phyloP scores from a whole-genome alignment of 2,797 vertebrate genomes.

The Syngnathus rostellatus region DNA sequence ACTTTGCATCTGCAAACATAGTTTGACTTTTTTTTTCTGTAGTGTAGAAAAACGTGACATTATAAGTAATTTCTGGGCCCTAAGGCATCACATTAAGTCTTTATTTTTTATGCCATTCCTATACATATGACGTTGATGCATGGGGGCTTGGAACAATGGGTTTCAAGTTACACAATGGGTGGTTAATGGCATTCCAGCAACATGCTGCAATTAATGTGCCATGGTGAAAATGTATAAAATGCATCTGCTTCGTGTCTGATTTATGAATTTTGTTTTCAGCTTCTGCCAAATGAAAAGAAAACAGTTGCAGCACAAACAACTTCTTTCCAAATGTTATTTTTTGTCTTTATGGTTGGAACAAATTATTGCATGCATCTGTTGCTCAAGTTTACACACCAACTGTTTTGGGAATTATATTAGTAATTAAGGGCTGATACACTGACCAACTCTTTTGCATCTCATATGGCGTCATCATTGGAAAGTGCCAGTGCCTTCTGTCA shows the following conservation, averaged over 20 bases:
- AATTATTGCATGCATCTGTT: slow-evolving; percentile 12
- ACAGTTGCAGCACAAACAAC: neutral
- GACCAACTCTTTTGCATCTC: slow-evolving; percentile 34
- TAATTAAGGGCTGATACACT: slow-evolving; percentile 28
- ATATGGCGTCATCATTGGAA: slow-evolving; percentile 46
- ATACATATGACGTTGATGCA: neutral
- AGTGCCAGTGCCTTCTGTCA: slow-evolving; percentile 42
- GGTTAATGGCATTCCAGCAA: slow-evolving; percentile 36
- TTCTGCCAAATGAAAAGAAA: neutral
- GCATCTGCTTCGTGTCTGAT: neutral
- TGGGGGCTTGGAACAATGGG: slow-evolving; percentile 21
- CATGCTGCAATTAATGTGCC: slow-evolving; percentile 10
- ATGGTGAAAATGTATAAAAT: neutral
- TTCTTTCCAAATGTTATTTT: neutral
- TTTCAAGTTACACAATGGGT: slow-evolving; percentile 31
- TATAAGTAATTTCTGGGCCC: neutral
- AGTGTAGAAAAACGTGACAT: neutral
- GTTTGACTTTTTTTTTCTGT: neutral
- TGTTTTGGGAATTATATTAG: slow-evolving; percentile 19
- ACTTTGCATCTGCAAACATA: neutral
- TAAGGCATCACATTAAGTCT: neutral
- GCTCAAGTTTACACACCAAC: slow-evolving; percentile 14
- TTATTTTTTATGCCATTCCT: neutral
- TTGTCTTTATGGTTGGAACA: neutral
- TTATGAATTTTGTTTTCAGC: neutral